Evolutionary conservation across 2,113 vertebrate species (phyloP).

Genomic region (Oenanthe melanoleuca): DNA sequence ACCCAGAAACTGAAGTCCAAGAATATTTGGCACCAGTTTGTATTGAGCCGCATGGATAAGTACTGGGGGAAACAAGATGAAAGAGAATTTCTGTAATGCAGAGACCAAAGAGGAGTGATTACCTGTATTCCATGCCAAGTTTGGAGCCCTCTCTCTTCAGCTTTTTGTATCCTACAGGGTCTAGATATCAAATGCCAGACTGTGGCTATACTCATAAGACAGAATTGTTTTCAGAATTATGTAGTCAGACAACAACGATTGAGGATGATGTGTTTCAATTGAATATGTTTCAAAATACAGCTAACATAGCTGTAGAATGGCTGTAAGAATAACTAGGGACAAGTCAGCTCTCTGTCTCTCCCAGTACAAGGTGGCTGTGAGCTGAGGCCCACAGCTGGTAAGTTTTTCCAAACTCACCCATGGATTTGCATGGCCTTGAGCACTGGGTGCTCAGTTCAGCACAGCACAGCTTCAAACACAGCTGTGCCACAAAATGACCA

Average conservation of each 20-base stretch:
- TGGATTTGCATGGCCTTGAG: background rate
- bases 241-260: background rate
- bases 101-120: background rate
- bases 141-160: background rate
- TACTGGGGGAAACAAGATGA: background rate
- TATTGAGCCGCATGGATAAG: fast-evolving
- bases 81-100: background rate
- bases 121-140: background rate
- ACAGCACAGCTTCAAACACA: background rate
- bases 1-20: background rate
- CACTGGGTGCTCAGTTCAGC: background rate
- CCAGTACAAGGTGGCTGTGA: background rate
- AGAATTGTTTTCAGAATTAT: background rate
- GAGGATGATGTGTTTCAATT: background rate
- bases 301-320: background rate
- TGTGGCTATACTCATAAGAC: background rate
- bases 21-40: background rate
- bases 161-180: background rate
- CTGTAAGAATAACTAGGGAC: background rate
- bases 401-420: background rate
- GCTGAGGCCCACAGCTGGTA: background rate
- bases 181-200: background rate
- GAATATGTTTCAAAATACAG: background rate
- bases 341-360: background rate
- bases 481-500: background rate